These are phyloP conservation scores for Homarus gammarus DNA, from an alignment of 2,888 invertebrate genomes.

Conservation along the genomic window DNA sequence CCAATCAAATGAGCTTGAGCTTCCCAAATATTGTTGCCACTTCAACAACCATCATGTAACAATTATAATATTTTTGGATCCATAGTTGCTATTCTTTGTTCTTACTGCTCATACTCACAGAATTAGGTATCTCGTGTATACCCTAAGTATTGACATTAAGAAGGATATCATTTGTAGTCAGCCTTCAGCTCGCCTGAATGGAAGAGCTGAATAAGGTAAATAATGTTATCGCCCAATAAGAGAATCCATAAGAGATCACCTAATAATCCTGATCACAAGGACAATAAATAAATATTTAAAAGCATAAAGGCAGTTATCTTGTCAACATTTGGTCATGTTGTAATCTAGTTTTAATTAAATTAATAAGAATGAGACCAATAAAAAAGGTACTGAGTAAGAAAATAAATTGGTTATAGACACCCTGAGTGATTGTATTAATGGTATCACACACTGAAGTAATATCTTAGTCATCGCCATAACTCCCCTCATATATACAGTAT, in stretches of 20 bases:
- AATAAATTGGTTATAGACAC: constrained; percentile 60
- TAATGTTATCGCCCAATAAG: background rate
- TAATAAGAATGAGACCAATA: constrained; percentile 18
- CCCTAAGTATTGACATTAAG: no score
- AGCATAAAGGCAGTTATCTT: constrained; percentile 26
- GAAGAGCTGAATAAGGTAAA: background rate
- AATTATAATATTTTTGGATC: no score
- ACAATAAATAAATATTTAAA: constrained; percentile 20
- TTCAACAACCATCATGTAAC: background rate
- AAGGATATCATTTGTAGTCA: background rate
- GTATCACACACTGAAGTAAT: constrained; percentile 30
- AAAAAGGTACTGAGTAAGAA: constrained; percentile 31
- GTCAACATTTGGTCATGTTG: constrained; percentile 4
- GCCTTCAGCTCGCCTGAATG: background rate
- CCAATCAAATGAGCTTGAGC: background rate
- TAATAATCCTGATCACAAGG: constrained; percentile 33
- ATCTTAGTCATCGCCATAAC: background rate
- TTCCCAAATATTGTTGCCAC: background rate
- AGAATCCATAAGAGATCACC: constrained; percentile 56
- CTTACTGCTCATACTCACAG: no score
- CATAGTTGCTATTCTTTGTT: no score
- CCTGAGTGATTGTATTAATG: constrained; percentile 51
- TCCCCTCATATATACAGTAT: constrained; percentile 8
- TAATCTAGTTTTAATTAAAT: constrained; percentile 17
- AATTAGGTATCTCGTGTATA: no score